Evolutionary conservation across 1,140 invertebrate genomes (phyloP), one percentile per base, ranked within the genome.

Genomic region (Drosophila teissieri): DNA sequence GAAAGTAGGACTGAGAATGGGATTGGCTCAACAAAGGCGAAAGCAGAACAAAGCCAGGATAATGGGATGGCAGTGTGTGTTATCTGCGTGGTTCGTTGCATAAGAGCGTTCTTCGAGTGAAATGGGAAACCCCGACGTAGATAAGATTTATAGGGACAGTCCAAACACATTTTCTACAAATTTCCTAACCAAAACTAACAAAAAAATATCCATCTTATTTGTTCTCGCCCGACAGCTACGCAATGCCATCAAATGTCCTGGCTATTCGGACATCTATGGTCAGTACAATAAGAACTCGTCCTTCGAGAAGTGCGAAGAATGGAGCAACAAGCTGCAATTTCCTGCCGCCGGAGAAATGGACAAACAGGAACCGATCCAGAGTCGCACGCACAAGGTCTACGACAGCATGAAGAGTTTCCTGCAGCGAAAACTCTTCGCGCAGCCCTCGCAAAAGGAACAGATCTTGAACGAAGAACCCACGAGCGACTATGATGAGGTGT

Each of bases 331-430:
- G 48, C 72, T 83, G 67, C 63, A 72, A 48, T 58, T 80, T 48
- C 69, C 65, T 48, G 6, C 67, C 14, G 55, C 55, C 11, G 39
- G 27, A 5, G 34, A 64, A 52, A 37, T 46, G 11, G 57, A 67
- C 11, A 67, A 55, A 45, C 67, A 73, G 15, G 73, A 65, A 19
- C 48, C 75, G 3, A 55, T 34, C n/a, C 70, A 72, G 52, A 90
- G 85, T 76, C 85, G 84, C 77, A 90, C 80, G 4, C 84, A 90
- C 49, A 91, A 91, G 49, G 90, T 90, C 42, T 91, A 90, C 42
- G 79, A 90, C 61, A 90, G 90, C 76, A 91, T 91, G 90, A 91
- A 86, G 65, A 89, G 86, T 54, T 91, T 91, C 69, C 45, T 91
- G 79, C 79, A 85, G 8, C 75, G 85, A 57, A 91, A 91, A 84